Base-by-base conservation (phyloP, 2,888 invertebrate genomes). In the Drosophila lutescens region DNA sequence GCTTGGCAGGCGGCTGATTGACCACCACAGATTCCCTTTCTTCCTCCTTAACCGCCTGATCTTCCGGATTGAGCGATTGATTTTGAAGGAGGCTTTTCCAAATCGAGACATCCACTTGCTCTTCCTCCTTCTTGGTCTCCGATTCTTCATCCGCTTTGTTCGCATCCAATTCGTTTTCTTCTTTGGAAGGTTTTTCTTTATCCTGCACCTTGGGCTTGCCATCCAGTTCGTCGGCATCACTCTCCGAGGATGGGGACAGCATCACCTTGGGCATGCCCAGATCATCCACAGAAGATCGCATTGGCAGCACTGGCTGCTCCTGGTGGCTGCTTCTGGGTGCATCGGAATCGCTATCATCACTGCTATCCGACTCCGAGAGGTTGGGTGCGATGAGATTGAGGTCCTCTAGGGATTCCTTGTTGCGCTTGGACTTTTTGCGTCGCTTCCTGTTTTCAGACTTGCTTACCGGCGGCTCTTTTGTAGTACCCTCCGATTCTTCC, bases 321-420 rank as follows among this genome's bases (percentile, higher is more conserved):
- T 53, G 46, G 9, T 53, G 51, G 41, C 41, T 71, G 40, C 74
- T 76, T 4, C 61, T 71, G 2, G 76, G 53, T 3, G 66, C 79
- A 81, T 91, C 86, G 30, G 89, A 86, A 13, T 94, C 95, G 3
- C 92, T 94, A 74, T 96, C 96, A 67, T 95, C 94, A 79, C 95
- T 96, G 74, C 95, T 96, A 82, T 97, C 97, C 90, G 96, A 96
- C 86, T 97, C 97, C 0, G 97, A 97, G 44, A 97, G 93, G 93
- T 97, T 97, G 44, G 97, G 93, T 3, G 96, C 97, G 4, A 96
- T 97, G 59, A 97, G 92, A 92, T 97, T 95, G 2, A 95, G 93
- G 87, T 95, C 95, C 5, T 95, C 93, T 56, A 91, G 61, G 6
- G 89, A 90, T 54, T 91, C 91, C 63, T 91, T 91, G 34, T 85